Evolutionary conservation across 1,140 invertebrate genomes (phyloP), one percentile per base, ranked within the genome.

Genomic region (Megalopta genalis): DNA sequence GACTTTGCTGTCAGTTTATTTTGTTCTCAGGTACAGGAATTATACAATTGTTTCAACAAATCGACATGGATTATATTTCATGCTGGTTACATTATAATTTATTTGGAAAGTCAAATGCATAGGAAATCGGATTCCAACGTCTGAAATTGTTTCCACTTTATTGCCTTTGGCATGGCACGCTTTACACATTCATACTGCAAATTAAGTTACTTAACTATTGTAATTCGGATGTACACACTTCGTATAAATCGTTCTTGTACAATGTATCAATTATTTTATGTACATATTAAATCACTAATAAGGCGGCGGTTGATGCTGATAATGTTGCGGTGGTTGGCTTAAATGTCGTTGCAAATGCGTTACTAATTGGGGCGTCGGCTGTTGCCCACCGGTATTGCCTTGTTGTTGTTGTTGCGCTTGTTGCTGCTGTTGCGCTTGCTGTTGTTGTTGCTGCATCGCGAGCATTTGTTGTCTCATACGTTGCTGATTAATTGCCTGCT

Each of bases 381-480:
- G 94, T 78, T 95, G 94, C 10, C 93, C 93, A 84, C 93, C 93
- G 76, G 93, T 93, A 79, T 93, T 93, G 49, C 80, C 82, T 66
- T 94, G 93, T 54, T 91, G 91, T 27, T 90, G 93, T 89, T 90
- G 93, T 89, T 94, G 93, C 89, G 93, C 93, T 89, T 89, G 89
- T 27, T 92, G 90, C 21, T 89, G 87, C 16, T 90, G 89, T 65
- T 93, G 87, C 46, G 88, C 89, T 71, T 92, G 54, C 21, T 57
- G 93, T 73, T 93, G 92, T 67, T 90, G 84, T 27, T 86, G 94
- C 80, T 94, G 94, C 92, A 94, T 93, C 9, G 93, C 94, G 9
- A 94, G 86, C 93, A 94, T 94, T 83, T 95, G 94, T 82, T 95
- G 95, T 57, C 95, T 94, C 63, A 94, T 91, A 60, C 94, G 92